Conservation (phyloP, 2,888 invertebrate genomes). For the Physocephala rufipes region DNA sequence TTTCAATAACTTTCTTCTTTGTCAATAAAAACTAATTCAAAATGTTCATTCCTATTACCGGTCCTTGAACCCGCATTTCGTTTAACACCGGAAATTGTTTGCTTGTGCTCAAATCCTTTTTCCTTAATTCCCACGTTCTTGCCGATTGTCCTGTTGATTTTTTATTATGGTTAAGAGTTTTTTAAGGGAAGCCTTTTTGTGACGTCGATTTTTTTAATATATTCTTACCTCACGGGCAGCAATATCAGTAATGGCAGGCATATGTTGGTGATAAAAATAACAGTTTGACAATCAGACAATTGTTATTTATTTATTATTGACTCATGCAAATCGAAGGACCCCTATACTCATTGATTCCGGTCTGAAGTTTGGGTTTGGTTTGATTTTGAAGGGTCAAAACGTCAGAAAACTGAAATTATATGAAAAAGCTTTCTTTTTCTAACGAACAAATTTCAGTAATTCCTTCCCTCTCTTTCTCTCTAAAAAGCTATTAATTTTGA, state of each 20-base stretch:
- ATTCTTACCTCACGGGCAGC: not conserved
- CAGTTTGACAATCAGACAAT: too few relatives aligned
- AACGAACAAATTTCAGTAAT: not conserved
- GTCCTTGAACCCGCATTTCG: slow-evolving; percentile 12
- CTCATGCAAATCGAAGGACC: too few relatives aligned
- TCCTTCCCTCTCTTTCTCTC: not conserved
- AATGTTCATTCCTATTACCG: not conserved
- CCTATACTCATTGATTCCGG: too few relatives aligned
- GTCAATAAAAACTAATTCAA: not conserved
- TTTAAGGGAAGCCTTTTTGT: not conserved
- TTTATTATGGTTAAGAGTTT: slow-evolving; percentile 55
- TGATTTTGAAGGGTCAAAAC: too few relatives aligned
- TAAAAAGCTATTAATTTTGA: not conserved
- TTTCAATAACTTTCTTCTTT: too few relatives aligned
- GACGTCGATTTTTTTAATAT: not conserved
- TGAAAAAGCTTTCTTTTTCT: too few relatives aligned
- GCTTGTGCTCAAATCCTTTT: slow-evolving; percentile 20
- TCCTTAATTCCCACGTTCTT: slow-evolving; percentile 29
- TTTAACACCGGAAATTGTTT: not conserved
- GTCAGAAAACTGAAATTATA: too few relatives aligned
- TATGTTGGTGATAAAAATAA: too few relatives aligned
- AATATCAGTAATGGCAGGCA: too few relatives aligned
- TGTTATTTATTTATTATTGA: too few relatives aligned
- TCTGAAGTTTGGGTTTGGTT: too few relatives aligned
- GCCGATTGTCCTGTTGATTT: slow-evolving; percentile 32